Base-by-base conservation (phyloP, 1,140 invertebrate genomes). In the Carposina sasakii region DNA sequence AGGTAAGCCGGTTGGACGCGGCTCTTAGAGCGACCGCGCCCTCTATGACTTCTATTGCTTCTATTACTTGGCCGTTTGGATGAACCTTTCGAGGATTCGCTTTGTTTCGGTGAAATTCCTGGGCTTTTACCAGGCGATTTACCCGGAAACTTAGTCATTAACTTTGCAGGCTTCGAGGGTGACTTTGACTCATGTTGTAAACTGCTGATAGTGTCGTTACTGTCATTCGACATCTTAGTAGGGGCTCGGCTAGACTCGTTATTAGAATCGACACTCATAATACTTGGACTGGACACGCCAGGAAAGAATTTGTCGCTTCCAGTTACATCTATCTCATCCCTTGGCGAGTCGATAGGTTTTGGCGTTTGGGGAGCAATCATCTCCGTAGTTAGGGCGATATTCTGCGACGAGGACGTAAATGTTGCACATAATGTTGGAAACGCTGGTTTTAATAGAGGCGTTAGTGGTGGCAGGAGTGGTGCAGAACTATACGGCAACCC, bases 371-470 rank as follows among this genome's bases (percentile, higher is more conserved):
- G 78, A 44, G 87, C 88, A 15, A 93, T 91, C 88, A 94, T 93
- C 0, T 91, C 90, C 4, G 91, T 90, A 2, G 91, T 93, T 1
- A 93, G 69, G 0, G 91, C 91, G 86, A 93, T 91, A 62, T 93
- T 93, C 67, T 92, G 90, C 31, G 91, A 89, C 2, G 91, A 93
- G 12, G 91, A 90, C 3, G 92, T 93, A 64, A 94, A 94, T 2
- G 93, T 92, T 2, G 89, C 90, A 77, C 91, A 91, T 0, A 90
- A 78, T 12, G 89, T 87, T 2, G 46, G 60, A 57, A 77, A 81
- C 8, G 84, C 67, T 37, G 86, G 67, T 53, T 79, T 78, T 3
- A 44, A 30, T 19, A 52, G 21, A 3, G 68, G 55, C 15, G 69
- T 68, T 31, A 79, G 60, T 4, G 68, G 55, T 13, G 69, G 70